These are phyloP conservation scores for Laticauda laticaudata DNA, from an alignment of 2,113 vertebrate species.

Conservation along the genomic window DNA sequence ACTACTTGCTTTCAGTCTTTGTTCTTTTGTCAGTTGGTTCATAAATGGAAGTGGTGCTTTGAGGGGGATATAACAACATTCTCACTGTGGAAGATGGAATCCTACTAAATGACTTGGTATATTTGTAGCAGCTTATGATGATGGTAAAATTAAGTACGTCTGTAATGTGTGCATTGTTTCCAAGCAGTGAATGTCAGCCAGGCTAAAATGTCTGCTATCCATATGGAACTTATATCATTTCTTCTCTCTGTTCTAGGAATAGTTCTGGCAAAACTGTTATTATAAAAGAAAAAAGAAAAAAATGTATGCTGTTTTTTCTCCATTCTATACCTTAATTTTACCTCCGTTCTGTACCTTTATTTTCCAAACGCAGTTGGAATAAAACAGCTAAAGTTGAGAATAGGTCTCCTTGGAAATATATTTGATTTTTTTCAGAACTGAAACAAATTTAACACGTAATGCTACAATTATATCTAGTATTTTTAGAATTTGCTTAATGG, in stretches of 20 bases:
- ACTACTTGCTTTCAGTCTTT: constrained; percentile 43
- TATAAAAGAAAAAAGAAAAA: background rate
- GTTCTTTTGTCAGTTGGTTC: constrained; percentile 24
- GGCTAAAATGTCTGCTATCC: background rate
- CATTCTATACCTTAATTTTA: background rate
- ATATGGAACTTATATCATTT: constrained; percentile 8
- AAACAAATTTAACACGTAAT: background rate
- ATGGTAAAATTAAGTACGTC: background rate
- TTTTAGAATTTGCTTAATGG: constrained; percentile 27
- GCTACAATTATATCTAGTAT: constrained; percentile 23
- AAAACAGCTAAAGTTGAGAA: background rate
- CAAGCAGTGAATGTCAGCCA: constrained; percentile 17
- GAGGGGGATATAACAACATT: background rate
- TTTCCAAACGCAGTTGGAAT: constrained; percentile 8
- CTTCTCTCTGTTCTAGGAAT: background rate
- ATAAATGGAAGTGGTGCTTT: background rate
- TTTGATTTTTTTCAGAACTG: background rate
- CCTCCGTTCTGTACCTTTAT: background rate
- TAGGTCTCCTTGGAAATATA: background rate
- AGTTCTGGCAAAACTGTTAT: background rate
- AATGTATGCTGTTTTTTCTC: fast-evolving
- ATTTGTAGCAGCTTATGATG: constrained; percentile 7
- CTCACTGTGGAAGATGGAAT: constrained; percentile 18
- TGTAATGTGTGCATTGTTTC: background rate
- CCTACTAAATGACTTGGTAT: constrained; percentile 29